These are phyloP conservation scores for Tiliacea citrago DNA, from an alignment of 2,888 invertebrate genomes.

Conservation along the genomic window DNA sequence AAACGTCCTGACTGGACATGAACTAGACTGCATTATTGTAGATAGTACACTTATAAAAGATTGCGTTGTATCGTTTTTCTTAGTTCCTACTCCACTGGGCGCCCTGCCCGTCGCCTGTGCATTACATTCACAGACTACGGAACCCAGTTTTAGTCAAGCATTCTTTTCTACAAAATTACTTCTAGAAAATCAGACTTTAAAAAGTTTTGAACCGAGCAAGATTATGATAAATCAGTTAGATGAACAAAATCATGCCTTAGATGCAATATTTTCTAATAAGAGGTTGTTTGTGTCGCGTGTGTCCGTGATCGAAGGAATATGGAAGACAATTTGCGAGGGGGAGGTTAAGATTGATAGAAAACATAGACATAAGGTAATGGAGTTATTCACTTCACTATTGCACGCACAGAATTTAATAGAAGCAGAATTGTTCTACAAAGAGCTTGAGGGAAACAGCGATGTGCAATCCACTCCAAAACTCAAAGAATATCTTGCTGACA, in stretches of 20 bases:
- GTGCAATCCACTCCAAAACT: conserved; percentile 31
- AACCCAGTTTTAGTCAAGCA: conserved; percentile 62
- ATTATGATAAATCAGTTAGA: conserved; percentile 61
- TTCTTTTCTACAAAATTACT: conserved; percentile 64
- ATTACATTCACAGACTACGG: conserved; percentile 61
- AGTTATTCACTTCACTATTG: conserved; percentile 42
- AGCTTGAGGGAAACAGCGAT: conserved; percentile 16
- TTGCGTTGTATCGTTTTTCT: conserved; percentile 64
- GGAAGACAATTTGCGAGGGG: conserved; percentile 51
- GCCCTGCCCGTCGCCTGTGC: conserved; percentile 71
- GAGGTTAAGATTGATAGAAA: conserved; percentile 35
- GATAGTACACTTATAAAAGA: conserved; percentile 61
- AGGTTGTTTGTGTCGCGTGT: conserved; percentile 36
- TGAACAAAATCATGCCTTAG: conserved; percentile 59
- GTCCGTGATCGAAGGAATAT: conserved; percentile 49
- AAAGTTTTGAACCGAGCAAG: conserved; percentile 66
- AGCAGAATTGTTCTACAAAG: conserved; percentile 30
- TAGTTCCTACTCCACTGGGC: conserved; percentile 68
- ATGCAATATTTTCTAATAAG: conserved; percentile 61
- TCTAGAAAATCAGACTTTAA: conserved; percentile 57
- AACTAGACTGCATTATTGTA: conserved; percentile 64
- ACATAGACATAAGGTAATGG: conserved; percentile 41
- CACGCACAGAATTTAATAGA: conserved; percentile 29
- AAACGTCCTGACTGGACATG: conserved; percentile 59
- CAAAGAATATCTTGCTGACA: conserved; percentile 35